Evolutionary conservation across 2,888 invertebrate genomes (phyloP), one percentile per base, ranked within the genome.

Genomic region (Trichogramma dendrolimi): DNA sequence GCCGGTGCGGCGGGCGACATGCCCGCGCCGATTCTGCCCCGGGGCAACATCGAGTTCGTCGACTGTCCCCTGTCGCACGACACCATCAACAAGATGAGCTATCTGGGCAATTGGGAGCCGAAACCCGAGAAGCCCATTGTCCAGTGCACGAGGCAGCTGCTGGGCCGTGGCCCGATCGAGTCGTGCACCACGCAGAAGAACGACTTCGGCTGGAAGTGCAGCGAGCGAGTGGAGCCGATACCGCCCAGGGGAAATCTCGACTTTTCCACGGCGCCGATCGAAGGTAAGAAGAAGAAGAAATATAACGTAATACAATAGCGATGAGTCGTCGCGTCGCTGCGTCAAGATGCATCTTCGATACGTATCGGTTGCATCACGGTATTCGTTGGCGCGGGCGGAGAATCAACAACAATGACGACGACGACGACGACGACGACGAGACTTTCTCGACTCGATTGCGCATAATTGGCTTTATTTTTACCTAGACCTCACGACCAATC

Each of bases 101-200:
- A 75, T 60, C 41, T 73, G 27, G 76, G 76, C 46, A 76, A 79
- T 62, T 76, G 76, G 74, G 75, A 73, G 55, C 54, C 69, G 0
- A 69, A 73, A 51, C 72, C 71, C 4, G 73, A 73, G 48, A 44
- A 61, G 10, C 64, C 67, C 10, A 73, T 74, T 6, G 63, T 61
- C 7, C 75, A 78, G 11, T 73, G 72, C 50, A 61, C 61, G 4
- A 70, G 72, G 55, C 69, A 73, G 55, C 70, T 71, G 69, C 64
- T 77, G 4, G 76, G 75, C 58, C 84, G 84, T 67, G 84, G 83
- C 27, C 88, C 89, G n/a, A 86, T 90, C 82, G 87, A 88, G 78
- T 85, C 85, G 67, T 79, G 86, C 64, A 90, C 90, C 3, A 90
- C 89, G 0, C 86, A 88, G 68, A 87, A 88, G 48, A 88, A 88